These are phyloP conservation scores for Gymnothorax javanicus DNA, from an alignment of 2,797 vertebrate genomes.

Conservation along the genomic window DNA sequence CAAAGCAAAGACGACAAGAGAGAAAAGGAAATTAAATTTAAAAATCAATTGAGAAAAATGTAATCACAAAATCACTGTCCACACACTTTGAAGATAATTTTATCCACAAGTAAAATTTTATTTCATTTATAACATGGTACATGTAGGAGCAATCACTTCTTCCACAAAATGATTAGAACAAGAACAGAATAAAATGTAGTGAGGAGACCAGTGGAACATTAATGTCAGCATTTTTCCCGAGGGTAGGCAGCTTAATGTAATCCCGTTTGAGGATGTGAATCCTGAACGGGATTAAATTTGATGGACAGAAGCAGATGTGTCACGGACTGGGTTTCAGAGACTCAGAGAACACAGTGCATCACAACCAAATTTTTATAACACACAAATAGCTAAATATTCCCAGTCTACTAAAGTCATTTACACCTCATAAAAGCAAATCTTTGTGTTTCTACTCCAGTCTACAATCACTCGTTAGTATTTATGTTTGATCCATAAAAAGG, in stretches of 20 bases:
- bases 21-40: slow-evolving; percentile 11
- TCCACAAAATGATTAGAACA: background rate
- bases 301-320: slow-evolving; percentile 2
- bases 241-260: background rate
- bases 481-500: background rate
- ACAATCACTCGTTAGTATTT: background rate
- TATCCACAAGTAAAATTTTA: background rate
- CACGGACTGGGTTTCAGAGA: background rate
- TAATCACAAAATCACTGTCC: background rate
- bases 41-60: slow-evolving; percentile 19
- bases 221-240: background rate
- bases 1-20: slow-evolving; percentile 58
- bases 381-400: background rate
- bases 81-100: background rate
- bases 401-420: background rate
- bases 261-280: background rate
- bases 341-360: background rate
- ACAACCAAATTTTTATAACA: background rate
- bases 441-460: background rate
- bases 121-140: background rate
- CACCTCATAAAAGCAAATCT: background rate
- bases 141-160: background rate
- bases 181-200: background rate
- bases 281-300: background rate
- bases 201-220: background rate